Evolutionary conservation across 2,797 vertebrate genomes (phyloP).

Genomic region (Scyliorhinus canicula): DNA sequence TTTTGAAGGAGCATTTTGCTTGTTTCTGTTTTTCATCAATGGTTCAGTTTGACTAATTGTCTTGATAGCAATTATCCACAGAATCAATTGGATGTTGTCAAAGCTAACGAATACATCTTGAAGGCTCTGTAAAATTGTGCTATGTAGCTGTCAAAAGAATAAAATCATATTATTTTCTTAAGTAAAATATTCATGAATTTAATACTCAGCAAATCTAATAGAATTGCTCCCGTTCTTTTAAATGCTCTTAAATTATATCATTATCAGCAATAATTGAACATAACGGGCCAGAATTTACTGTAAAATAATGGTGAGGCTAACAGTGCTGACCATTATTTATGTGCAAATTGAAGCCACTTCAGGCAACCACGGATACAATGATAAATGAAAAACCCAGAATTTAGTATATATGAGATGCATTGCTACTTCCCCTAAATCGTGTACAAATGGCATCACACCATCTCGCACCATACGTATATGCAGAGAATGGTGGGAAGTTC

Average conservation of each 20-base stretch:
- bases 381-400: neutral
- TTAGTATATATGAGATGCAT: neutral
- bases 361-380: neutral
- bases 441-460: neutral
- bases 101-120: neutral
- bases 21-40: neutral
- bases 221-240: neutral
- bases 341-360: neutral
- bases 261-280: neutral
- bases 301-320: neutral
- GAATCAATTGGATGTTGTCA: neutral
- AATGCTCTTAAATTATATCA: neutral
- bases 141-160: neutral
- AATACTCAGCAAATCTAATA: neutral
- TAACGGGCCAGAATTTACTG: neutral
- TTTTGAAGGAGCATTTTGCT: neutral
- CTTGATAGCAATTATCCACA: neutral
- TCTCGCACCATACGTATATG: neutral
- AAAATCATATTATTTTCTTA: neutral
- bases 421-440: neutral
- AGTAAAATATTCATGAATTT: neutral
- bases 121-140: neutral
- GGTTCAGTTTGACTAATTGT: conserved; percentile 9
- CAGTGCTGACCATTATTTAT: neutral
- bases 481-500: neutral